Conservation (phyloP, 2,113 vertebrate species). For the Clarias magur region DNA sequence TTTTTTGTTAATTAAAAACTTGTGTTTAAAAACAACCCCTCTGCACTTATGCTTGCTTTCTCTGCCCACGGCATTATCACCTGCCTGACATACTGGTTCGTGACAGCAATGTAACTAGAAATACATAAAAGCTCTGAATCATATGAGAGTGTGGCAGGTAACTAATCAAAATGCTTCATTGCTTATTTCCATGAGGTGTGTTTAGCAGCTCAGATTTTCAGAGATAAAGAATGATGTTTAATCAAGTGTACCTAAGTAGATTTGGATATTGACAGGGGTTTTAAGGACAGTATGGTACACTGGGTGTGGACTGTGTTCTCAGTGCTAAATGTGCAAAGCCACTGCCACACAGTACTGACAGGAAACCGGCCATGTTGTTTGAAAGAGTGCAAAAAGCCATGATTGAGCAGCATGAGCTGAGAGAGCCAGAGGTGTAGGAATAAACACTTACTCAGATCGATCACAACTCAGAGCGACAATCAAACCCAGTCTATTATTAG, state of each 20-base stretch:
- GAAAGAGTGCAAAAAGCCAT: neutral
- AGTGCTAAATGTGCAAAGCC: slow-evolving; percentile 23
- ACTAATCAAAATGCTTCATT: neutral
- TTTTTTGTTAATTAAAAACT: too few relatives aligned
- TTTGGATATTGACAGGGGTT: neutral
- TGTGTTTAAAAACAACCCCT: too few relatives aligned
- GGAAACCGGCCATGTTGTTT: slow-evolving; percentile 21
- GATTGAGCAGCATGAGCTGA: slow-evolving; percentile 18
- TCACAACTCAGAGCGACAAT: slow-evolving; percentile 22
- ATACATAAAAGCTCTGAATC: neutral
- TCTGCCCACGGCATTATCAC: too few relatives aligned
- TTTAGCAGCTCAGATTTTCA: neutral
- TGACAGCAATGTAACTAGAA: neutral
- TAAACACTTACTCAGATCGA: slow-evolving; percentile 47
- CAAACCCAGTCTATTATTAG: slow-evolving; percentile 51
- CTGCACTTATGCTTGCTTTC: too few relatives aligned
- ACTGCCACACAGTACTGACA: slow-evolving; percentile 34
- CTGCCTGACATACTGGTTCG: too few relatives aligned
- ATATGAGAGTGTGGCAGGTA: neutral
- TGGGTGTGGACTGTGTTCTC: slow-evolving; percentile 3
- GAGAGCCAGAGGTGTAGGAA: slow-evolving; percentile 28
- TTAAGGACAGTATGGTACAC: neutral
- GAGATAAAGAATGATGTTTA: neutral
- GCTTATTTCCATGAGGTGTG: neutral
- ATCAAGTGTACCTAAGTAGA: neutral